Conservation (phyloP, 2,888 invertebrate genomes). For the Drosophila niveifrons region DNA sequence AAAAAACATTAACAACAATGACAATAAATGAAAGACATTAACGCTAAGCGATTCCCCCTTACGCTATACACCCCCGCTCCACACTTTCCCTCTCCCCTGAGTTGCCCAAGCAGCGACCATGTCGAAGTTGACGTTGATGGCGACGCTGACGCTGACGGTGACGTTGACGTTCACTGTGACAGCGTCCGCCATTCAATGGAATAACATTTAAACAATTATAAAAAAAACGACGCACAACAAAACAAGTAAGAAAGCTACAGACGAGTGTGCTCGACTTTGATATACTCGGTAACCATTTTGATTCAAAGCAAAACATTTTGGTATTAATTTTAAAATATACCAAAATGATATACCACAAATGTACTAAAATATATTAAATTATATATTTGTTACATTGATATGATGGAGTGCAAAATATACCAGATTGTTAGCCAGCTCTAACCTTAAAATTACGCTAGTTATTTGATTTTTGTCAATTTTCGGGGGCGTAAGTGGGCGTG, state of each 20-base stretch:
- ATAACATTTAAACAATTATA: slow-evolving; percentile 75
- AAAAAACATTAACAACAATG: slow-evolving; percentile 73
- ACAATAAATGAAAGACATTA: slow-evolving; percentile 79
- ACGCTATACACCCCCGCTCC: not conserved
- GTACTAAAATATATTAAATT: no score
- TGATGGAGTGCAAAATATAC: no score
- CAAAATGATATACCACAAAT: no score
- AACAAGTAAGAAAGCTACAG: not conserved
- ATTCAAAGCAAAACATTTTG: no score
- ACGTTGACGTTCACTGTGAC: slow-evolving; percentile 30
- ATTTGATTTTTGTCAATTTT: no score
- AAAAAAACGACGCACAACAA: slow-evolving; percentile 15
- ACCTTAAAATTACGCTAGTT: no score
- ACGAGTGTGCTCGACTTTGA: no score
- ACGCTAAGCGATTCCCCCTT: slow-evolving; percentile 69
- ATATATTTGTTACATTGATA: no score
- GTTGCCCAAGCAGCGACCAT: not conserved
- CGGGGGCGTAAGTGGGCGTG: no score
- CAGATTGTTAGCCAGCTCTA: no score
- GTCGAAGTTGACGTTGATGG: slow-evolving; percentile 5
- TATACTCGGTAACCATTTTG: no score
- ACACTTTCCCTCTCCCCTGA: not conserved
- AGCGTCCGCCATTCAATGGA: slow-evolving; percentile 67
- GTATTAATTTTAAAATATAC: no score
- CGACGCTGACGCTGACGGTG: slow-evolving; percentile 33